Base-by-base conservation (phyloP, 2,113 vertebrate genomes). In the Tetrax tetrax region DNA sequence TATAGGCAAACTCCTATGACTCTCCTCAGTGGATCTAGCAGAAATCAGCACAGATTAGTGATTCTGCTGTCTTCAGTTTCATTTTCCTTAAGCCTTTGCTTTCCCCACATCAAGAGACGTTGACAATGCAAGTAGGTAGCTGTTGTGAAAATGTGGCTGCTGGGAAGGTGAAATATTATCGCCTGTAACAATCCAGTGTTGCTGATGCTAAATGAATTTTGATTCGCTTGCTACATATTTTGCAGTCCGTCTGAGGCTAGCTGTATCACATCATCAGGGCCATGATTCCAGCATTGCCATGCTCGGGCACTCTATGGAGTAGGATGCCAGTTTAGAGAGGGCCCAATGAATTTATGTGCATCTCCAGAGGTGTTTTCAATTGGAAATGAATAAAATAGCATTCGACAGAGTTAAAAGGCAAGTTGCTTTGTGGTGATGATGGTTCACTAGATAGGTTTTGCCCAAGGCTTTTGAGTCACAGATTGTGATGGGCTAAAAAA, bases 371-470 rank as follows among this genome's bases (percentile, higher is more conserved):
- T 83, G 86, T 91, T 78, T 87, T 88, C 77, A 89, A 48, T 91
- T 93, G 93, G 96, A 95, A 94, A 95, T 76, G 83, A 93, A 63
- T 85, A 56, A 92, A 82, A 89, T 91, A 87, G 60, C 83, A 47
- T 94, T 94, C 90, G 89, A 96, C 82, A 91, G 89, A 88, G 89
- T 83, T 87, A 81, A 87, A 95, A 86, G 88, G 84, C 76, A 84
- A 94, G 84, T 91, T 56, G 18, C 63, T 91, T 91, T 95, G 90
- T 88, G 61, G 64, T 81, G 63, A 14, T 45, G 33, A 95, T 93
- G 93, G 83, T 80, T 94, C 95, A 95, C 54, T 68, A 69, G 75
- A 72, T 20, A 64, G 90, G 86, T 85, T 84, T 94, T 92, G 45
- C 61, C 74, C 87, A 61, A 70, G 90, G 89, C 93, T 90, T 91